Percentiles rank a stretch among this genome's conserved stretches.
Evolutionary conservation across 2,113 vertebrate genomes (phyloP).

Genomic region (Gobiocypris rarus): DNA sequence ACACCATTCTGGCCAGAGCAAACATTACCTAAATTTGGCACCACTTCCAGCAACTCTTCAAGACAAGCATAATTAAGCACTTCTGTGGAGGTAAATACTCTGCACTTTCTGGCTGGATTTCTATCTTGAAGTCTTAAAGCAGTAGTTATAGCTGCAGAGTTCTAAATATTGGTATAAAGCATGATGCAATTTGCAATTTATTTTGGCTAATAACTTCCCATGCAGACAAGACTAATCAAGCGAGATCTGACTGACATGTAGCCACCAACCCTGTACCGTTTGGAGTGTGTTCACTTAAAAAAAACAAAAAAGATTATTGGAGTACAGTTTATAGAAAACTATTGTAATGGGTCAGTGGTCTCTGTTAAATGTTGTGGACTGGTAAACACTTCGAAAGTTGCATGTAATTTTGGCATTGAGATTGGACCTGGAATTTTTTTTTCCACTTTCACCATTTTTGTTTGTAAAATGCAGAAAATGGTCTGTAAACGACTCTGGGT

Average conservation of each 20-base stretch:
- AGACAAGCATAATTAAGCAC: slow-evolving; percentile 50
- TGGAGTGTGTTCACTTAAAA: background rate
- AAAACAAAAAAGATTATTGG: no score
- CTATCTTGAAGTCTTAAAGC: slow-evolving; percentile 9
- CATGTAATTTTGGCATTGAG: background rate
- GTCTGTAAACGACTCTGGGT: no score
- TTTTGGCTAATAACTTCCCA: background rate
- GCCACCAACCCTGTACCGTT: background rate
- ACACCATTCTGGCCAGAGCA: slow-evolving; percentile 31
- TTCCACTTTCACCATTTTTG: background rate
- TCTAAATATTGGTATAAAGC: background rate
- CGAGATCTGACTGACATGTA: background rate
- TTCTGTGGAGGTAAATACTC: background rate
- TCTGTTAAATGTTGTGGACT: no score
- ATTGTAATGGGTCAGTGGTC: no score
- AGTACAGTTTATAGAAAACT: no score
- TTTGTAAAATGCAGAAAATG: background rate
- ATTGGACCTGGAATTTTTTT: background rate
- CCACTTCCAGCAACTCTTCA: slow-evolving; percentile 40
- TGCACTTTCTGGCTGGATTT: slow-evolving; percentile 23
- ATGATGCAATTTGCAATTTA: background rate
- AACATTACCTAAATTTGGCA: slow-evolving; percentile 47
- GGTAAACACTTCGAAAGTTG: no score
- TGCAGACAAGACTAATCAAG: background rate
- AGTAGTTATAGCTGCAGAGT: background rate